These are phyloP conservation scores for Crotalus tigris DNA, from an alignment of 2,113 vertebrate genomes.

Conservation along the genomic window DNA sequence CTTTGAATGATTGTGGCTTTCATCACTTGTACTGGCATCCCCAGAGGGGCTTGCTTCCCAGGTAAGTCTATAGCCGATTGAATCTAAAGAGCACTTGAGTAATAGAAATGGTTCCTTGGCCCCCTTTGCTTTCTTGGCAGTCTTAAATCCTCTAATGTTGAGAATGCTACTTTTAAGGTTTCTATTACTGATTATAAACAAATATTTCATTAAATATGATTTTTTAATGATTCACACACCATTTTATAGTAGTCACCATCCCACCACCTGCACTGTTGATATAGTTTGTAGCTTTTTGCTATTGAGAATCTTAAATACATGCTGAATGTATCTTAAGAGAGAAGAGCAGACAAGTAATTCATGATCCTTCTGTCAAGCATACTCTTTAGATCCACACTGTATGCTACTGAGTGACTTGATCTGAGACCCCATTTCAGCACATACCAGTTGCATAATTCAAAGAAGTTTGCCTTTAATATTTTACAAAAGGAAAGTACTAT, in stretches of 20 bases:
- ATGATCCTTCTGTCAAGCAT: slow-evolving; percentile 52
- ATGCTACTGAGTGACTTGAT: slow-evolving; percentile 39
- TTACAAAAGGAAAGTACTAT: neutral
- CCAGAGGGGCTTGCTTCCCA: neutral
- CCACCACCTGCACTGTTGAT: slow-evolving; percentile 37
- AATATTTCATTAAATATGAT: slow-evolving; percentile 53
- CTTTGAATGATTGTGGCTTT: slow-evolving; percentile 7
- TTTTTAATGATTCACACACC: slow-evolving; percentile 54
- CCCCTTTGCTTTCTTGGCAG: slow-evolving; percentile 26
- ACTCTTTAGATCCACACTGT: slow-evolving; percentile 39
- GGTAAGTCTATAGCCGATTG: neutral
- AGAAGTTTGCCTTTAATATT: neutral
- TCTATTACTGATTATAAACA: slow-evolving; percentile 51
- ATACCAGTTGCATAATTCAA: neutral
- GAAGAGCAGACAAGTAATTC: slow-evolving; percentile 36
- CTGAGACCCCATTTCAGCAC: slow-evolving; percentile 8
- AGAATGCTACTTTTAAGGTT: slow-evolving; percentile 44
- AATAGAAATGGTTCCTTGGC: slow-evolving; percentile 1
- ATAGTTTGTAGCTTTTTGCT: neutral
- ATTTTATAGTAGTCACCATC: slow-evolving; percentile 30
- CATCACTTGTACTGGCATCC: neutral
- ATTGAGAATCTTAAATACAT: slow-evolving; percentile 30
- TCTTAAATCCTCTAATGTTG: slow-evolving; percentile 33
- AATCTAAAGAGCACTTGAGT: slow-evolving; percentile 3
- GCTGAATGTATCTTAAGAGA: neutral